These are phyloP conservation scores for Microtus pennsylvanicus DNA, from an alignment of 2,113 vertebrate species.

Conservation along the genomic window DNA sequence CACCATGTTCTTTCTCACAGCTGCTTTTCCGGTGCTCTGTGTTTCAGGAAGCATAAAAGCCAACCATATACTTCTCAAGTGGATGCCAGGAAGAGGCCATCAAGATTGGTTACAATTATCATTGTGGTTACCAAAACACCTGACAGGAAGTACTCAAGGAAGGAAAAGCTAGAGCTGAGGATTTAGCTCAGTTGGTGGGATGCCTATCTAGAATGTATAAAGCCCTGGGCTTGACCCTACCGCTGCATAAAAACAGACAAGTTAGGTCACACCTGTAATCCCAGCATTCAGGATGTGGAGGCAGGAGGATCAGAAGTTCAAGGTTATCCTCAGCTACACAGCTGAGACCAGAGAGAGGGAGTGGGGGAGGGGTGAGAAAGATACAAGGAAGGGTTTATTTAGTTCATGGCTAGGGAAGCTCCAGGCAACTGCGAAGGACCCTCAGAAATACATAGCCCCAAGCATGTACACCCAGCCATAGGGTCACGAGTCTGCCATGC, in stretches of 20 bases:
- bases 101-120: not conserved
- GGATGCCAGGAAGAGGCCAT: no score
- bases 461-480: not conserved
- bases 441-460: not conserved
- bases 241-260: not conserved
- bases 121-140: not conserved
- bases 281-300: not conserved
- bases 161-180: not conserved
- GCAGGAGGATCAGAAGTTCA: not conserved
- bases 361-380: not conserved
- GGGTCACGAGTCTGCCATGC: not conserved
- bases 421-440: not conserved
- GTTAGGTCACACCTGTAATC: not conserved
- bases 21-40: not conserved
- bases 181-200: not conserved
- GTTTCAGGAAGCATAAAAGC: not conserved
- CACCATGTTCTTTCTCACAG: no score
- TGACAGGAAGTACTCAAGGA: not conserved
- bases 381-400: no score
- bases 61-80: not conserved
- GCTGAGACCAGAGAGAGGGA: no score
- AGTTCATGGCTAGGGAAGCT: not conserved
- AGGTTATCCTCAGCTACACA: not conserved
- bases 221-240: not conserved
- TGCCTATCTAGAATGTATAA: no score